Conservation (phyloP, 2,888 invertebrate species). For the Thereva unica region DNA sequence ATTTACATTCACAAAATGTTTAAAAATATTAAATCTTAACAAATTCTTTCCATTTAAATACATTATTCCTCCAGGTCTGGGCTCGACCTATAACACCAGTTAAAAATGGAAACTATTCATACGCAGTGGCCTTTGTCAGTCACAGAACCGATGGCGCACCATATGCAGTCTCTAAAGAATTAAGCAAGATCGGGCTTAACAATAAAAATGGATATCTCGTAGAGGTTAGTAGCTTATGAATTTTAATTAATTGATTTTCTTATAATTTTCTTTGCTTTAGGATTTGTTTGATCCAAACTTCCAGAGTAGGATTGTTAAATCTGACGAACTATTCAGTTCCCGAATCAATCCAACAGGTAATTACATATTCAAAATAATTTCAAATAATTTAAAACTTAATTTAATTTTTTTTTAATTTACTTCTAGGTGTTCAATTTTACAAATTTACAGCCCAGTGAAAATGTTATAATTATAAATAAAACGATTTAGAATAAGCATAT, state of each 20-base stretch:
- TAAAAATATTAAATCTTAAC: not conserved
- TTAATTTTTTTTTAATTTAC: conserved; percentile 8
- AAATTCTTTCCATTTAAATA: not conserved
- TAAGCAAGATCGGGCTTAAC: conserved; percentile 54
- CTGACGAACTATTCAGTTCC: conserved; percentile 42
- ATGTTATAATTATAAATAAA: not conserved
- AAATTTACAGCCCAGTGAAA: conserved; percentile 45
- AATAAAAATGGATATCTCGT: conserved; percentile 51
- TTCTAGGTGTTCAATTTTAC: conserved; percentile 47
- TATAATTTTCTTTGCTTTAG: conserved; percentile 28
- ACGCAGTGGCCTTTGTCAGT: conserved; percentile 59
- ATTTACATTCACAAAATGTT: no score
- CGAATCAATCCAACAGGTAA: conserved; percentile 48
- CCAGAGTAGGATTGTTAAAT: not conserved
- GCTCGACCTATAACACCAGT: conserved; percentile 56
- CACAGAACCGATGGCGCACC: conserved; percentile 58
- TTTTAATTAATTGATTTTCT: not conserved
- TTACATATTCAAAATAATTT: not conserved
- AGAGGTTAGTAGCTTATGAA: conserved; percentile 45
- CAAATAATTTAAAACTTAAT: conserved; percentile 2
- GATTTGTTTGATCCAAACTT: conserved; percentile 36
- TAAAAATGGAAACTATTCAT: conserved; percentile 54
- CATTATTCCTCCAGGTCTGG: conserved; percentile 53
- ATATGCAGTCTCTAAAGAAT: conserved; percentile 48
- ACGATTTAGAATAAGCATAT: no score